Percentiles rank a stretch among this genome's conserved stretches.
These are phyloP conservation scores for Eucidaris tribuloides DNA, from an alignment of 35 echinoderm and acorn worm genomes.

Conservation along the genomic window DNA sequence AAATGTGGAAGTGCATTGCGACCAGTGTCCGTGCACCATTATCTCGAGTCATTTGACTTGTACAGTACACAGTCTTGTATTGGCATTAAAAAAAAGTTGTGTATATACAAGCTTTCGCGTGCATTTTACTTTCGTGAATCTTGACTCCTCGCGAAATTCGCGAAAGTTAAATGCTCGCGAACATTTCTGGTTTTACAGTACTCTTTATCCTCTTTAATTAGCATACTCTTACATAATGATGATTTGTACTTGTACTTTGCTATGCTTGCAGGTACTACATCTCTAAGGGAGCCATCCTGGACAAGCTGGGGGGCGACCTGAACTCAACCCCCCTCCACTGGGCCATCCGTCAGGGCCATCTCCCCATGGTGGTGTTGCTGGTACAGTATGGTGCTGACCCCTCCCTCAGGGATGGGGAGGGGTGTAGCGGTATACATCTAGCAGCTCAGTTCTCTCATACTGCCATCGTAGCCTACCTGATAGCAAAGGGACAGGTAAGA, in stretches of 20 bases:
- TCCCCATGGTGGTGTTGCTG: constrained; percentile 83
- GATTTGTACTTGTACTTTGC: neutral
- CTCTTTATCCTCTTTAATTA: neutral
- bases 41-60: no score
- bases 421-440: constrained; percentile 78
- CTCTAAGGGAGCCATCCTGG: constrained; percentile 76
- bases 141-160: no score
- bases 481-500: constrained; percentile 82
- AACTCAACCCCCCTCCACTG: constrained; percentile 93
- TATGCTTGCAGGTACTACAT: constrained; percentile 61
- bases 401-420: constrained; percentile 92
- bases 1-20: no score
- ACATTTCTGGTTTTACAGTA: no score
- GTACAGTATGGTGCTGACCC: constrained; percentile 98
- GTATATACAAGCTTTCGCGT: no score
- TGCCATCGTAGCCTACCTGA: constrained; percentile 84
- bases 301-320: constrained; percentile 88
- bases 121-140: no score
- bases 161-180: no score
- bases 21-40: no score
- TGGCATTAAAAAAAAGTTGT: no score
- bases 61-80: no score
- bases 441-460: constrained; percentile 94
- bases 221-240: neutral
- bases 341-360: constrained; percentile 91